Evolutionary conservation across 2,113 vertebrate genomes (phyloP).

Genomic region (Ursus arctos): DNA sequence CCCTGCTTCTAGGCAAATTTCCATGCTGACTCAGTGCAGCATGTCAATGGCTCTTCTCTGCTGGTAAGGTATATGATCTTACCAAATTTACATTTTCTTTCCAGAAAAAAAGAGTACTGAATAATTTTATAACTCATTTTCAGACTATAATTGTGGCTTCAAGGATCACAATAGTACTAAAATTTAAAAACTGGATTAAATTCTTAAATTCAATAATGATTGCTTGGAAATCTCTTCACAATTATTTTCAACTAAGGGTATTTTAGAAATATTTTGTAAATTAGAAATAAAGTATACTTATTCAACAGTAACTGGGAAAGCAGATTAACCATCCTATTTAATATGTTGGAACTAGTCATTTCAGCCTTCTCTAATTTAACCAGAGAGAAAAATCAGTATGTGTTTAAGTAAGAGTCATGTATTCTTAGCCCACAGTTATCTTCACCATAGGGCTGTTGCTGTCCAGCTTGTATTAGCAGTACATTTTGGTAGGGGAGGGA

Average conservation of each 20-base stretch:
- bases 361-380: not conserved
- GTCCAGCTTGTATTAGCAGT: not conserved
- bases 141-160: not conserved
- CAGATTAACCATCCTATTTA: not conserved
- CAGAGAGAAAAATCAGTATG: not conserved
- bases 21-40: constrained; percentile 19
- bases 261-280: not conserved
- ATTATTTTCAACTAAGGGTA: not conserved
- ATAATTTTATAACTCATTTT: not conserved
- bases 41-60: not conserved
- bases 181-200: not conserved
- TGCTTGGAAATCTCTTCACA: not conserved
- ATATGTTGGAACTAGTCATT: not conserved
- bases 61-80: not conserved
- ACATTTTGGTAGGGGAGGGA: not conserved
- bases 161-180: not conserved
- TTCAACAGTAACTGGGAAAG: not conserved
- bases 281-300: not conserved
- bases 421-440: not conserved
- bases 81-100: constrained; percentile 32
- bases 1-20: constrained; percentile 53
- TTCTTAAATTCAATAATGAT: not conserved
- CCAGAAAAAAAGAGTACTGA: not conserved
- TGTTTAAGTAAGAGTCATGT: not conserved
- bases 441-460: not conserved